phyloP scores from a whole-genome alignment of 2,888 invertebrate species.

The Sisyra terminalis region DNA sequence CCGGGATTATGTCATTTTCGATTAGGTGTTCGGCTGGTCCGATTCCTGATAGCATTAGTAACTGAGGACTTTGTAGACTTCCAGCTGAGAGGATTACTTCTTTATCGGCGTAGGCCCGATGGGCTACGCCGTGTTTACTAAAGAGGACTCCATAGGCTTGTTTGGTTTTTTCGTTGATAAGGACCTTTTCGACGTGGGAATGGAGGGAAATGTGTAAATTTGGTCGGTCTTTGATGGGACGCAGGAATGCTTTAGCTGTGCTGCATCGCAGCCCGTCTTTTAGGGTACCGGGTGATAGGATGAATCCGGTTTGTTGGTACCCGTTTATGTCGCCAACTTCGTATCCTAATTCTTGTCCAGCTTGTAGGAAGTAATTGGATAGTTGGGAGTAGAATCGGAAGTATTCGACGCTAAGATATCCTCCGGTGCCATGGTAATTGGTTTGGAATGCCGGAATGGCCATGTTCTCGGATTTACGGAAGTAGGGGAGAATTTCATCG shows the following conservation, averaged over 20 bases:
- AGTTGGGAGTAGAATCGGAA: slow-evolving; percentile 55
- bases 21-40: slow-evolving; percentile 48
- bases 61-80: slow-evolving; percentile 65
- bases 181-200: slow-evolving; percentile 48
- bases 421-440: slow-evolving; percentile 50
- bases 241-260: slow-evolving; percentile 64
- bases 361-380: slow-evolving; percentile 47
- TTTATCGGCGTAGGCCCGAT: slow-evolving; percentile 38
- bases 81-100: slow-evolving; percentile 82
- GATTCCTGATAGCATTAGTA: slow-evolving; percentile 75
- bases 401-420: slow-evolving; percentile 56
- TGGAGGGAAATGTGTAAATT: slow-evolving; percentile 60
- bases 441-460: slow-evolving; percentile 42
- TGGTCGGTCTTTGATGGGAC: slow-evolving; percentile 43
- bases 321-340: slow-evolving; percentile 59
- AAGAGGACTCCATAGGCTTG: slow-evolving; percentile 51
- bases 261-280: slow-evolving; percentile 68
- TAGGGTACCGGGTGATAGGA: slow-evolving; percentile 58
- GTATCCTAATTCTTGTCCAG: slow-evolving; percentile 54
- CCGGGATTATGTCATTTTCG: slow-evolving; percentile 39
- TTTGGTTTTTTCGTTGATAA: slow-evolving; percentile 40
- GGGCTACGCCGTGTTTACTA: slow-evolving; percentile 32
- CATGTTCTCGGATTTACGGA: slow-evolving; percentile 66
- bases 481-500: slow-evolving; percentile 54
- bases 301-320: slow-evolving; percentile 60